These are phyloP conservation scores for Mirza zaza DNA, from an alignment of 2,113 vertebrate species.

Conservation along the genomic window DNA sequence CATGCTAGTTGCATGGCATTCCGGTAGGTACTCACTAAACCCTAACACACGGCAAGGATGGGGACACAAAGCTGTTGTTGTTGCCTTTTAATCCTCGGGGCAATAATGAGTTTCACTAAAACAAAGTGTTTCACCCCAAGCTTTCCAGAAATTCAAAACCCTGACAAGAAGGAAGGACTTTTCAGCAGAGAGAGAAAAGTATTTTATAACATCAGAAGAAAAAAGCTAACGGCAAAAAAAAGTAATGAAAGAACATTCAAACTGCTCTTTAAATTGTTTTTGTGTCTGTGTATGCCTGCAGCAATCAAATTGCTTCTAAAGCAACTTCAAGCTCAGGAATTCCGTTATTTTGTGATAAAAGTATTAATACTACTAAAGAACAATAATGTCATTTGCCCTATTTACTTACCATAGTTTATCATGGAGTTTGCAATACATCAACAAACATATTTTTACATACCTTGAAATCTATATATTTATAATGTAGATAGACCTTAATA, in stretches of 20 bases:
- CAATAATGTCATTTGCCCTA: not conserved
- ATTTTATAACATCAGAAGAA: constrained; percentile 26
- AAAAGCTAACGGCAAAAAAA: constrained; percentile 49
- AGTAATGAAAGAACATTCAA: constrained; percentile 31
- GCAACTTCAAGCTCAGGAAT: constrained; percentile 1
- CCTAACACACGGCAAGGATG: not conserved
- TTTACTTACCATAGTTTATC: constrained; percentile 7
- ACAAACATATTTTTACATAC: not conserved
- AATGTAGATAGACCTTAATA: not conserved
- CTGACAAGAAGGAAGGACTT: constrained; percentile 14
- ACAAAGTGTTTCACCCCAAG: not conserved
- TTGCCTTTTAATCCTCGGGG: not conserved
- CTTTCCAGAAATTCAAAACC: constrained; percentile 32
- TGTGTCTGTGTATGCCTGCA: not conserved
- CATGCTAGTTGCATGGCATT: not conserved
- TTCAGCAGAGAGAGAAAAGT: constrained; percentile 39
- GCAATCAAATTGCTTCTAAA: constrained; percentile 6
- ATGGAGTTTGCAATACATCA: not conserved
- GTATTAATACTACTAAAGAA: constrained; percentile 30
- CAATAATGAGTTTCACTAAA: not conserved
- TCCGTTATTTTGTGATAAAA: constrained; percentile 1
- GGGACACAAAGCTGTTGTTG: not conserved
- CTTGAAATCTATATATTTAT: not conserved
- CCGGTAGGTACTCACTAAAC: not conserved
- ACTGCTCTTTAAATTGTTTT: constrained; percentile 45